Evolutionary conservation across 2,113 vertebrate genomes (phyloP), one percentile per base, ranked within the genome.

Genomic region (Tachycineta bicolor): DNA sequence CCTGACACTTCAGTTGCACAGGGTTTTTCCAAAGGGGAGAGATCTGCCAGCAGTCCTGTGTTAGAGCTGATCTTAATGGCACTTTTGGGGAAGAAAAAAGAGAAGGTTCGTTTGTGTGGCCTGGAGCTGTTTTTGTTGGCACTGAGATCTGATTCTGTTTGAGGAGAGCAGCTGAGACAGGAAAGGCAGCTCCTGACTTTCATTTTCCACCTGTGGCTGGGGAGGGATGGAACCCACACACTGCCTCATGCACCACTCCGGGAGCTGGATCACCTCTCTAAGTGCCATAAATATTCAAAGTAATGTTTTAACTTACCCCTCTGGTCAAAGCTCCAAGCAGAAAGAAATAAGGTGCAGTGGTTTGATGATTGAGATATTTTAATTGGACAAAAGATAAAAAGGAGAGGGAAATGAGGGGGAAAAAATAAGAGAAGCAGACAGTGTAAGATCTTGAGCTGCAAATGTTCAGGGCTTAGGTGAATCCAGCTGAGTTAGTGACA

Each of bases 41-140:
- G 43, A 58, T 64, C 58, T 83, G 50, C 89, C 71, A 24, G 70
- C 25, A 50, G 65, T n/a, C 53, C 46, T 37, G 15, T 22, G 39
- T 77, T 55, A 39, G 55, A 93, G 29, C 50, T 60, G 44, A 59
- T 68, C 56, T 41, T 64, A 83, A 87, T 39, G 62, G 75, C 34
- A 75, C 67, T 93, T 96, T 74, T 62, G 58, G 74, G 91, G 58
- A 55, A 82, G 39, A 73, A 86, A 68, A 93, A 89, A 58, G 49
- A 87, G 62, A 82, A 93, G 67, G 43, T 73, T 95, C 82, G 20
- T 93, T 96, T 95, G 76, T 94, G 74, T 81, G 93, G 82, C 94
- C 93, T 37, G 85, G 39, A 86, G 94, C 90, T 94, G 93, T 83
- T 94, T 18, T 37, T 67, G 87, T 59, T 96, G 96, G 93, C 92